These are phyloP conservation scores for Conger conger DNA, from an alignment of 2,113 vertebrate species.

Conservation along the genomic window DNA sequence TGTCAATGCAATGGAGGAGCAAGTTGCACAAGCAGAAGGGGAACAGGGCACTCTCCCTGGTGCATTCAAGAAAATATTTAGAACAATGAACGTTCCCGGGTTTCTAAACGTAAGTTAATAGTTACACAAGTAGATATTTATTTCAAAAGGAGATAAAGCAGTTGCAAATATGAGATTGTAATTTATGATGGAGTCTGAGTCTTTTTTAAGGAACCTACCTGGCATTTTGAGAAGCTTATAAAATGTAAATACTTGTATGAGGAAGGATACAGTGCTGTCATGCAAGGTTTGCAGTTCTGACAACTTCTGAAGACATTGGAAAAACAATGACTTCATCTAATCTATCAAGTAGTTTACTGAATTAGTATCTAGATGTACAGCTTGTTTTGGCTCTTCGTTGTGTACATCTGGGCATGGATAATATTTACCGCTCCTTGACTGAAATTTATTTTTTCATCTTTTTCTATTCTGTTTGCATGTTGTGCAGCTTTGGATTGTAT, in stretches of 20 bases:
- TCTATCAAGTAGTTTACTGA: not conserved
- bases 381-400: too few relatives aligned
- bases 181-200: not conserved
- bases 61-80: slow-evolving; percentile 83
- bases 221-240: not conserved
- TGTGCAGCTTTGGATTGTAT: too few relatives aligned
- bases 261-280: not conserved
- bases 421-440: not conserved
- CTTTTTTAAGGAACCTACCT: not conserved
- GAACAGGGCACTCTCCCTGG: slow-evolving; percentile 82
- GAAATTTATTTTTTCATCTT: too few relatives aligned
- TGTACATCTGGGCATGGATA: not conserved
- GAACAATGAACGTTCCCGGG: slow-evolving; percentile 79
- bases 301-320: not conserved
- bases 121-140: not conserved
- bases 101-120: slow-evolving; percentile 74
- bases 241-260: not conserved
- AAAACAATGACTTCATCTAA: not conserved
- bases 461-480: too few relatives aligned
- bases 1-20: slow-evolving; percentile 83
- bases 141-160: not conserved
- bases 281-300: not conserved
- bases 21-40: slow-evolving; percentile 83
- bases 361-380: too few relatives aligned
- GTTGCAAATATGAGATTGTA: not conserved